phyloP scores from a whole-genome alignment of 2,797 vertebrate species.

The Dermochelys coriacea region DNA sequence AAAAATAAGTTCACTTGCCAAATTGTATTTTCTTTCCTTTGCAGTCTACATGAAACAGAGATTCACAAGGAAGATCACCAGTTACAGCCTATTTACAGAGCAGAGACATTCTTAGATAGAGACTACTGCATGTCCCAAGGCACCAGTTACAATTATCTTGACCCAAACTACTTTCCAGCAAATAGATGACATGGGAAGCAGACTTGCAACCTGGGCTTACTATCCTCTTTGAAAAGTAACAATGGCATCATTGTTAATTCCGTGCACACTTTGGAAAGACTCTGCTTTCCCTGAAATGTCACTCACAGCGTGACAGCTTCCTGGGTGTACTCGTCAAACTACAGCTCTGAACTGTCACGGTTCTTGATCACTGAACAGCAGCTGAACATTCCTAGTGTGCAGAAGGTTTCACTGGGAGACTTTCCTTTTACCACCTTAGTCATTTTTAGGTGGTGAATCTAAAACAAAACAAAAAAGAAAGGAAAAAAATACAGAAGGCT shows the following conservation, averaged over 20 bases:
- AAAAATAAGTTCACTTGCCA: constrained; percentile 38
- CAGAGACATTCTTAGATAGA: constrained; percentile 95
- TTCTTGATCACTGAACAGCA: constrained; percentile 82
- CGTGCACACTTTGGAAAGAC: constrained; percentile 88
- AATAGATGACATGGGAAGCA: constrained; percentile 98
- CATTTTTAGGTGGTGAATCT: constrained; percentile 72
- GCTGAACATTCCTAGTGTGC: constrained; percentile 84
- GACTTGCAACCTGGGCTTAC: constrained; percentile 70
- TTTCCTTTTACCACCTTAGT: constrained; percentile 71
- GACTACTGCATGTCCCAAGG: constrained; percentile 98
- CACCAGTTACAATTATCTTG: constrained; percentile 98
- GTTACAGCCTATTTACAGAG: constrained; percentile 93
- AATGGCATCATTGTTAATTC: constrained; percentile 90
- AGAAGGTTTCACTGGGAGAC: constrained; percentile 77
- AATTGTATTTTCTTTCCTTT: constrained; percentile 72
- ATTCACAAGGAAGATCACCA: constrained; percentile 95
- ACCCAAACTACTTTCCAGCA: constrained; percentile 99
- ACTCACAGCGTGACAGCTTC: constrained; percentile 86
- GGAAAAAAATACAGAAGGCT: constrained; percentile 70
- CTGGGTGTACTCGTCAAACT: constrained; percentile 81
- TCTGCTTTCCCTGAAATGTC: constrained; percentile 85
- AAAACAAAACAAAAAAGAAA: constrained; percentile 44
- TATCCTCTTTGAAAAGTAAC: constrained; percentile 86
- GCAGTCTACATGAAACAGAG: constrained; percentile 94
- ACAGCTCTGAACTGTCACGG: constrained; percentile 80